Percentiles rank a stretch among this genome's conserved stretches.
Evolutionary conservation across 2,797 vertebrate genomes (phyloP).

Genomic region (Phylloscopus collybita): DNA sequence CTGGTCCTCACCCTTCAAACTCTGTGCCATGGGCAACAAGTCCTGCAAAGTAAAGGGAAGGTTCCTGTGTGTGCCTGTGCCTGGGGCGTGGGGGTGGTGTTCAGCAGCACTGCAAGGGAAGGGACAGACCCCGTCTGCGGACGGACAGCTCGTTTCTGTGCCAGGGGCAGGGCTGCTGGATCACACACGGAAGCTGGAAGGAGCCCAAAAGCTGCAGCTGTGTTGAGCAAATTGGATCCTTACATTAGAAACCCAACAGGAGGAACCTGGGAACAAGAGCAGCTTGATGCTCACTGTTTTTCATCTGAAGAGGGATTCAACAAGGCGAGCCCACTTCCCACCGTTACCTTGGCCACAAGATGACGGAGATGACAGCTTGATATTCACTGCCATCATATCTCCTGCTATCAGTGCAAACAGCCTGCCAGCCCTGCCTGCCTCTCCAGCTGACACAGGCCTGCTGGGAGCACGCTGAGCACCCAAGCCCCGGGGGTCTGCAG

Average conservation of each 20-base stretch:
- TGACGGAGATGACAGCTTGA: conserved; percentile 19
- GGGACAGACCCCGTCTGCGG: accelerated
- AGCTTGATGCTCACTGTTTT: conserved; percentile 31
- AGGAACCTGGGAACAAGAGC: conserved; percentile 35
- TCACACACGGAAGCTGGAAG: conserved; percentile 36
- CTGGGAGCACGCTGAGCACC: not conserved
- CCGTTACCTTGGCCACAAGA: conserved; percentile 53
- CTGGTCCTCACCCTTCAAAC: not conserved
- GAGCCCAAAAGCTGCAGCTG: conserved; percentile 47
- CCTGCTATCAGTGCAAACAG: not conserved
- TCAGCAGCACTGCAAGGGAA: not conserved
- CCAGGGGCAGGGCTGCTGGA: not conserved
- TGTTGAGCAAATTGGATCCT: conserved; percentile 47
- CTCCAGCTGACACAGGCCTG: not conserved
- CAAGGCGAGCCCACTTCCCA: not conserved
- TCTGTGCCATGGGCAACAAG: not conserved
- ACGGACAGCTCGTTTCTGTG: not conserved
- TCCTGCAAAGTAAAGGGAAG: not conserved
- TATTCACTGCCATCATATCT: not conserved
- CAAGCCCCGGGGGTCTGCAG: not conserved
- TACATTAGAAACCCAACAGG: conserved; percentile 29
- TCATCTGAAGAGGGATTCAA: conserved; percentile 29
- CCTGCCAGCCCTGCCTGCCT: not conserved
- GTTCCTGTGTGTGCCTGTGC: accelerated
- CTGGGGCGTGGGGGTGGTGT: accelerated